Evolutionary conservation across 2,888 invertebrate genomes (phyloP).

Genomic region (Andrena trimmerana): DNA sequence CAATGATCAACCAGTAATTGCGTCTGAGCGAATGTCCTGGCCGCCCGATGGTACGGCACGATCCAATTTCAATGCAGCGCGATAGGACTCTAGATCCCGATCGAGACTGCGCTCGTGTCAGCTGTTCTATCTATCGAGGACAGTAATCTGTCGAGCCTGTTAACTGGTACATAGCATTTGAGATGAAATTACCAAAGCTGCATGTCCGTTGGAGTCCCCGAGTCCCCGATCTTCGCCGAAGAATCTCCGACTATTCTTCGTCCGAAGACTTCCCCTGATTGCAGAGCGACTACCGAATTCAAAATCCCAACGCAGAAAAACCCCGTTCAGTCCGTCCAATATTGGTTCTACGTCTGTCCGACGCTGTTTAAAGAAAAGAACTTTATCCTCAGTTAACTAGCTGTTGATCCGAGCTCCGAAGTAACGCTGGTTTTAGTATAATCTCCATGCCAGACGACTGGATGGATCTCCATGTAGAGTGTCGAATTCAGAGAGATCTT

Average conservation of each 20-base stretch:
- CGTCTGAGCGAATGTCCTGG: constrained; percentile 33
- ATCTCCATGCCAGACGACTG: neutral
- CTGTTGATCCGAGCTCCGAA: neutral
- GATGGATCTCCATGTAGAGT: neutral
- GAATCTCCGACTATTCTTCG: neutral
- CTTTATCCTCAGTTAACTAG: neutral
- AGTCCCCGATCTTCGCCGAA: neutral
- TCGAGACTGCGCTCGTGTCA: constrained; percentile 13
- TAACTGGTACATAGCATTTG: neutral
- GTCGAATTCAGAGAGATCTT: too few relatives aligned
- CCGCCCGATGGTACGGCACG: constrained; percentile 1
- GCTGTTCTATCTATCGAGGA: neutral
- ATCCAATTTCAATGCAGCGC: constrained; percentile 27
- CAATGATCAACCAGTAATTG: constrained; percentile 50
- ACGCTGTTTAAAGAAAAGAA: neutral
- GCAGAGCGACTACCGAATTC: too few relatives aligned
- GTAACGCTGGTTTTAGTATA: neutral
- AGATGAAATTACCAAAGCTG: constrained; percentile 3
- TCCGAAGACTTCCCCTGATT: neutral
- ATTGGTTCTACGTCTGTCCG: neutral
- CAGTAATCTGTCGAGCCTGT: neutral
- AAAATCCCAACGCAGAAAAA: too few relatives aligned
- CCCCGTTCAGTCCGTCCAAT: too few relatives aligned
- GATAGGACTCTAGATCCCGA: constrained; percentile 17
- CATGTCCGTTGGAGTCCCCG: neutral